phyloP scores from a whole-genome alignment of 1,140 invertebrate species.

The Papilio glaucus region DNA sequence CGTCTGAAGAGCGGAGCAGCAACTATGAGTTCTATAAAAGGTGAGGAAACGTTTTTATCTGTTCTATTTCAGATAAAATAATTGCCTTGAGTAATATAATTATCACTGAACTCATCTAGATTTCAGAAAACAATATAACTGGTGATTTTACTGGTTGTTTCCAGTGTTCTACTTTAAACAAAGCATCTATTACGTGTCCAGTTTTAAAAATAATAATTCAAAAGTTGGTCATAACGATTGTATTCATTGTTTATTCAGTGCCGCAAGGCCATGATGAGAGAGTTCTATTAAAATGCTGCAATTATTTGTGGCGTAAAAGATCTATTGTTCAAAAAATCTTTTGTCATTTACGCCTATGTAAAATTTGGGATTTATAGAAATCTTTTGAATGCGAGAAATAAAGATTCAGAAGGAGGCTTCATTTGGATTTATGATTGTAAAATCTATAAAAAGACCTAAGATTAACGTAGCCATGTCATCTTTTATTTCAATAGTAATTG shows the following conservation, averaged over 20 bases:
- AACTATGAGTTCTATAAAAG: slow-evolving; percentile 32
- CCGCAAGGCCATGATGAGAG: slow-evolving; percentile 26
- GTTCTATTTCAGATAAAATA: neutral
- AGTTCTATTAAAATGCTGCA: slow-evolving; percentile 37
- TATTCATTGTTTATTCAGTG: slow-evolving; percentile 33
- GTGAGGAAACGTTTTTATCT: slow-evolving; percentile 10
- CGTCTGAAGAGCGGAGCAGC: slow-evolving; percentile 19
- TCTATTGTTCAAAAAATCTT: slow-evolving; percentile 36
- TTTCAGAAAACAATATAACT: neutral
- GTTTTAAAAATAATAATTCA: slow-evolving; percentile 26
- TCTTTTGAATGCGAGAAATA: slow-evolving; percentile 26
- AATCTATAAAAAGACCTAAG: neutral
- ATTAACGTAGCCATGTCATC: neutral
- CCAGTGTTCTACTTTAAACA: slow-evolving; percentile 18
- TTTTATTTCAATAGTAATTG: neutral
- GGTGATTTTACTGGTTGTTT: neutral
- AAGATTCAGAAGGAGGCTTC: neutral
- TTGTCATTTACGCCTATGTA: slow-evolving; percentile 30
- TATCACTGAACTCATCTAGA: neutral
- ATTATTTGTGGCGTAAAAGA: slow-evolving; percentile 38
- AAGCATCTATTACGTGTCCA: slow-evolving; percentile 18
- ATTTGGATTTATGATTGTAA: slow-evolving; percentile 3
- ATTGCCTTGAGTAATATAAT: neutral
- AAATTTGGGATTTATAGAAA: slow-evolving; percentile 27
- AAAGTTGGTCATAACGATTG: slow-evolving; percentile 32